Percentiles rank a stretch among this genome's conserved stretches.
Conservation (phyloP, 2,888 invertebrate species). For the Ectropis crepuscularia region DNA sequence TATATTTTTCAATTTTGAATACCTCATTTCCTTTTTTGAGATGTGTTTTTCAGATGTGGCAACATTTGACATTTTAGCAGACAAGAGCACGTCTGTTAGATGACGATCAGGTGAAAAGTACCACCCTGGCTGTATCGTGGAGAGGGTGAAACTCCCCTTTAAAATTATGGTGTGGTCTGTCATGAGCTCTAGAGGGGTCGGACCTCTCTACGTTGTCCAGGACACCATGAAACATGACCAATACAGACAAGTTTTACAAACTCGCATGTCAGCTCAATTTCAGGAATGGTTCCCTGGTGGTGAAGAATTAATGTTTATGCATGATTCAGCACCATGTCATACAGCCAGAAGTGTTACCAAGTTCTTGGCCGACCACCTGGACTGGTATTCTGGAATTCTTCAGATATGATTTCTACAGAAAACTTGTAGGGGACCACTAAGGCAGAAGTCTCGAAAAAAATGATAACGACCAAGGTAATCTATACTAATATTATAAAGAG, state of each 20-base stretch:
- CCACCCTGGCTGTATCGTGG: background rate
- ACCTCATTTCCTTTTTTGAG: background rate
- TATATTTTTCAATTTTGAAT: background rate
- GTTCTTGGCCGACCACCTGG: background rate
- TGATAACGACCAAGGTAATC: no score
- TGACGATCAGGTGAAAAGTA: background rate
- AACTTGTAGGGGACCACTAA: no score
- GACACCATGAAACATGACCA: no score
- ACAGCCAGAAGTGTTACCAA: no score
- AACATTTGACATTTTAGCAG: background rate
- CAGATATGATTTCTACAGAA: background rate
- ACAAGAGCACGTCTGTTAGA: background rate
- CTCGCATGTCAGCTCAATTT: background rate
- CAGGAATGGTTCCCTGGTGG: background rate
- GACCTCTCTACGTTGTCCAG: no score
- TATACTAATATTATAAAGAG: no score
- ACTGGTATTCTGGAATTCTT: no score
- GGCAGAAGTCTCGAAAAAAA: no score
- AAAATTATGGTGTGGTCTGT: background rate
- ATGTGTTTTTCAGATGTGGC: background rate
- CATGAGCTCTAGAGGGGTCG: background rate
- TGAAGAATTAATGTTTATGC: background rate
- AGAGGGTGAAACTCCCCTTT: background rate
- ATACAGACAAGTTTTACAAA: no score
- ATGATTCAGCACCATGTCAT: no score